Conservation (phyloP, 92 coral and sea anemone species). For the Hydrozoanthus gracilis region DNA sequence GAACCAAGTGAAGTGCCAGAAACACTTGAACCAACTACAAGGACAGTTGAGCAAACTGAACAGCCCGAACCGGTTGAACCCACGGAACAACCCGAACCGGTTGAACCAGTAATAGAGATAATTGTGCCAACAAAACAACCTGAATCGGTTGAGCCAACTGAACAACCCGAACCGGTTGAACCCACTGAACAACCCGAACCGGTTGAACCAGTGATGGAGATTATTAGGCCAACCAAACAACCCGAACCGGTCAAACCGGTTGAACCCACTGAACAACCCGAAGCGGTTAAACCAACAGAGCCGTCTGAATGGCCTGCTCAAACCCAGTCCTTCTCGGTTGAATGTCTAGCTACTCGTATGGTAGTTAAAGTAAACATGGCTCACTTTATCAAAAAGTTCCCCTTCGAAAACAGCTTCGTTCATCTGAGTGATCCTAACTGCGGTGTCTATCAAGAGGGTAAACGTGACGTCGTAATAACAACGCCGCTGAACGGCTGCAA, state of each 20-base stretch:
- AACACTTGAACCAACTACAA: neutral
- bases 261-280: neutral
- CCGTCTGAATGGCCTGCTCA: neutral
- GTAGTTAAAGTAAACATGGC: slow-evolving; percentile 29
- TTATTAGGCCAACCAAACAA: neutral
- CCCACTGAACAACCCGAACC: neutral
- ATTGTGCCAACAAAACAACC: neutral
- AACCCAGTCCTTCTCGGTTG: slow-evolving; percentile 11
- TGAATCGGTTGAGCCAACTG: neutral
- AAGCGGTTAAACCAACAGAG: neutral
- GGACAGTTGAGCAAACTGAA: neutral
- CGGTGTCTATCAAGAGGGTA: slow-evolving; percentile 12
- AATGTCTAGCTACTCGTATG: slow-evolving; percentile 21
- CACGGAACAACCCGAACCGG: neutral
- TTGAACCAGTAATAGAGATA: neutral
- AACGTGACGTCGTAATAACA: slow-evolving; percentile 3
- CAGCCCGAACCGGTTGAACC: neutral
- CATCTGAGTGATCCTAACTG: slow-evolving; percentile 37
- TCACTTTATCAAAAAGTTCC: neutral
- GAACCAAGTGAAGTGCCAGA: neutral
- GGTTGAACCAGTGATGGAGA: neutral
- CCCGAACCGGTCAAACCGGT: neutral
- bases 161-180: neutral
- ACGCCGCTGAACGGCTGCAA: slow-evolving; percentile 40
- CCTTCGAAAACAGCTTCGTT: slow-evolving; percentile 7